Conservation (phyloP, 2,797 vertebrate species). For the Valencia hispanica region DNA sequence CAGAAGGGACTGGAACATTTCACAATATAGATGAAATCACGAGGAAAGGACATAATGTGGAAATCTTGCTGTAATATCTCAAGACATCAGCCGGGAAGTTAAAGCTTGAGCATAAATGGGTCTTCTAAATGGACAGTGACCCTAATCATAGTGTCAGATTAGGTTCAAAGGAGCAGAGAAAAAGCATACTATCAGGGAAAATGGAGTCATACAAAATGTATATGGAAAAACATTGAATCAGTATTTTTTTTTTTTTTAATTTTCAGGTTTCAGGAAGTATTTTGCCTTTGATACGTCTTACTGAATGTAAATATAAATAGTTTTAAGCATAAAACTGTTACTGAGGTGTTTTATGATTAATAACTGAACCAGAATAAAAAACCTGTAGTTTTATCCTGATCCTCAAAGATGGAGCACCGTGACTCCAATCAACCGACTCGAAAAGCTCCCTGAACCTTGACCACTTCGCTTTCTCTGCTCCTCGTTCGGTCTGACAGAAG, state of each 20-base stretch:
- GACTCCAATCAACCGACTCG: slow-evolving; percentile 2
- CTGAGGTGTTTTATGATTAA: not conserved
- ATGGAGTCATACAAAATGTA: not conserved
- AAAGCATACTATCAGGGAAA: not conserved
- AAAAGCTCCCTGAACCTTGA: slow-evolving; percentile 24
- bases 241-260: too few species aligned
- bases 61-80: not conserved
- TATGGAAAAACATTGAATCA: too few species aligned
- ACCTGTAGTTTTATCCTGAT: not conserved
- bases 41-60: not conserved
- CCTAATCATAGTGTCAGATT: not conserved
- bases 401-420: not conserved
- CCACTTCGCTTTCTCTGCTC: slow-evolving; percentile 18
- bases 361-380: slow-evolving; percentile 1
- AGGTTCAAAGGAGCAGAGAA: not conserved
- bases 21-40: not conserved
- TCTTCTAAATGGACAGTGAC: not conserved
- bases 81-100: not conserved
- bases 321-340: not conserved
- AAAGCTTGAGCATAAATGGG: not conserved
- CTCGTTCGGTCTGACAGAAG: slow-evolving; percentile 28
- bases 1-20: not conserved
- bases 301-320: not conserved
- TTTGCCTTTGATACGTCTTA: not conserved
- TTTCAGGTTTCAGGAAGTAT: not conserved